These are phyloP conservation scores for Brachyptera risi DNA, from an alignment of 2,888 invertebrate genomes.

Conservation along the genomic window DNA sequence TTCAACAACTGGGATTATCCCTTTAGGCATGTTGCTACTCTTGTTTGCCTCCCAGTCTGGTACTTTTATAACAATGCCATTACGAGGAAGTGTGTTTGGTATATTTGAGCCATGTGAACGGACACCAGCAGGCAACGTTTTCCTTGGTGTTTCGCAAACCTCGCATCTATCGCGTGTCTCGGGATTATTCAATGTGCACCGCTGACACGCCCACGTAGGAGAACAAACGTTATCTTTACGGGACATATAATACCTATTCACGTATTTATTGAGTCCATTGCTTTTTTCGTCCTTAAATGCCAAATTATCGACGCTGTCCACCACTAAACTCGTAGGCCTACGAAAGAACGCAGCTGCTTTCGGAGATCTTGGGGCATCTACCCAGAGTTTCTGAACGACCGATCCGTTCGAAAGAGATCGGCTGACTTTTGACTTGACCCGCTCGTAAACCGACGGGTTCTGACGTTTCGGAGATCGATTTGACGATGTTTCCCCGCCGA, in stretches of 20 bases:
- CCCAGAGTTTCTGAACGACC: conserved; percentile 47
- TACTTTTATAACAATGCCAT: conserved; percentile 47
- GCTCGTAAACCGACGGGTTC: conserved; percentile 47
- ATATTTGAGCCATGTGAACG: too few relatives aligned
- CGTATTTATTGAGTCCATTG: conserved; percentile 4
- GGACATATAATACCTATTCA: conserved; percentile 7
- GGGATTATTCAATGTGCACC: conserved; percentile 72
- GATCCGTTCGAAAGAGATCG: conserved; percentile 63
- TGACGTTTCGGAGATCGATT: conserved; percentile 50
- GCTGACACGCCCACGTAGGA: conserved; percentile 60
- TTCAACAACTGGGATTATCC: neutral
- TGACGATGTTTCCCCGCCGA: conserved; percentile 36
- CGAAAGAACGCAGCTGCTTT: conserved; percentile 41
- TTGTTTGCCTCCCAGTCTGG: conserved; percentile 48
- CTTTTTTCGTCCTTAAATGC: conserved; percentile 31
- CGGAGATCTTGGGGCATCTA: conserved; percentile 32
- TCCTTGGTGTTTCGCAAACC: conserved; percentile 67
- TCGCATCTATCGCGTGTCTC: conserved; percentile 64
- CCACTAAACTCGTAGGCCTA: conserved; percentile 56
- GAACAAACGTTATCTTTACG: neutral
- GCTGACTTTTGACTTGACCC: conserved; percentile 53
- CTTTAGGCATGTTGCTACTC: neutral
- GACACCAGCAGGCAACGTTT: conserved; percentile 35
- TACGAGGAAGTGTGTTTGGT: conserved; percentile 45
- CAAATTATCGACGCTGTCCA: conserved; percentile 45